Evolutionary conservation across 1,140 invertebrate species (phyloP).

Genomic region (Anagrus nilaparvatae): DNA sequence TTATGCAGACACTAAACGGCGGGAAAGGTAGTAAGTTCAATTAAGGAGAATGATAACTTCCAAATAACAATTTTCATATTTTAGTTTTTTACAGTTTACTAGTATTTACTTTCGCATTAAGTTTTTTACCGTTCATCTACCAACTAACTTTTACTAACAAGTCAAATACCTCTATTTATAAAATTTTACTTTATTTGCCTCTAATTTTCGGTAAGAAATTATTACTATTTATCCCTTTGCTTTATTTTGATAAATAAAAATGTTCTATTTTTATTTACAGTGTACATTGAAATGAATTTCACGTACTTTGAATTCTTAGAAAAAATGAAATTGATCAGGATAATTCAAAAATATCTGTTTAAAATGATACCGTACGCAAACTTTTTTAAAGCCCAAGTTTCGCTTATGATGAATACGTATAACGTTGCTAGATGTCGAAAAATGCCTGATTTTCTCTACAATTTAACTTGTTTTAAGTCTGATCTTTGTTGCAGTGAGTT

Average conservation of each 20-base stretch:
- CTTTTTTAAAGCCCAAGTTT: slow-evolving; percentile 29
- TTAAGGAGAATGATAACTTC: too few species aligned
- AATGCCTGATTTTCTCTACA: slow-evolving; percentile 20
- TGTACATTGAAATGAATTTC: too few species aligned
- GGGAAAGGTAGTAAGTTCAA: too few species aligned
- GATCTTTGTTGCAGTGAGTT: slow-evolving; percentile 28
- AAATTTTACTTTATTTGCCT: slow-evolving; percentile 22
- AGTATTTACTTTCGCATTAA: slow-evolving; percentile 27
- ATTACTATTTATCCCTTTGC: slow-evolving; percentile 1
- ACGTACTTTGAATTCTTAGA: too few species aligned
- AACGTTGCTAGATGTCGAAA: slow-evolving; percentile 30
- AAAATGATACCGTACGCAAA: slow-evolving; percentile 32
- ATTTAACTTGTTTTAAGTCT: slow-evolving; percentile 18
- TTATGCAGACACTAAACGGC: too few species aligned
- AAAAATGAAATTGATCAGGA: slow-evolving; percentile 18
- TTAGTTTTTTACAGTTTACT: slow-evolving; percentile 12
- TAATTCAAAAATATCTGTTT: slow-evolving; percentile 27
- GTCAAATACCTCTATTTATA: slow-evolving; percentile 21
- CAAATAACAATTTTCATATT: neutral
- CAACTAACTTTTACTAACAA: slow-evolving; percentile 28
- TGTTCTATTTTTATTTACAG: too few species aligned
- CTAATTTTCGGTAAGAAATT: slow-evolving; percentile 24
- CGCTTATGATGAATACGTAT: slow-evolving; percentile 23
- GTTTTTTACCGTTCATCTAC: slow-evolving; percentile 24
- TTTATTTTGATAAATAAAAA: slow-evolving; percentile 27